phyloP scores from a whole-genome alignment of 2,888 invertebrate species.

The Dasypogon diadema region DNA sequence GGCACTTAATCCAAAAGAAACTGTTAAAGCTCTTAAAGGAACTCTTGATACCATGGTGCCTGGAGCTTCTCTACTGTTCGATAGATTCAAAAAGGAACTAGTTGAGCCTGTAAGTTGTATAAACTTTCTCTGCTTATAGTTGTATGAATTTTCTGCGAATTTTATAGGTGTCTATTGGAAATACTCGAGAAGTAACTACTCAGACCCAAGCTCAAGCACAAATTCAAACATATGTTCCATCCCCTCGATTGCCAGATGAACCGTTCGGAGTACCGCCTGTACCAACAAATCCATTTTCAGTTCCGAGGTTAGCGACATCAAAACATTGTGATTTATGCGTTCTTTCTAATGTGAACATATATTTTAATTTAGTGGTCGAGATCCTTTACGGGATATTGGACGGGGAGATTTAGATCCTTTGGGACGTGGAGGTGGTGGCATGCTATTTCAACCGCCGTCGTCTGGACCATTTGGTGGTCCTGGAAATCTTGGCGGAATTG shows the following conservation, averaged over 20 bases:
- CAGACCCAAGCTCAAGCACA: conserved; percentile 60
- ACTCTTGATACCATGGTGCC: conserved; percentile 76
- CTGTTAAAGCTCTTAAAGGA: conserved; percentile 72
- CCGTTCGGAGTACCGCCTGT: conserved; percentile 61
- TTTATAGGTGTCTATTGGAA: conserved; percentile 63
- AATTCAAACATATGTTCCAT: conserved; percentile 13
- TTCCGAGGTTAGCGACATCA: conserved; percentile 13
- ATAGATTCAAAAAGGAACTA: conserved; percentile 75
- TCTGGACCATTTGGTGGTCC: conserved; percentile 60
- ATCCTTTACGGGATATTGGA: conserved; percentile 72
- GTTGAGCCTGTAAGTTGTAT: conserved; percentile 72
- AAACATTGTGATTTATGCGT: no score
- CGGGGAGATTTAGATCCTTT: conserved; percentile 85
- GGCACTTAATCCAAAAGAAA: conserved; percentile 72
- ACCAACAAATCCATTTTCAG: conserved; percentile 13
- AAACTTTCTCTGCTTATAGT: neutral
- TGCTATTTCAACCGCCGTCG: conserved; percentile 77
- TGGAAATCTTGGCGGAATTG: neutral
- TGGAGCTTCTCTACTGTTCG: conserved; percentile 73
- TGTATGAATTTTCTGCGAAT: neutral
- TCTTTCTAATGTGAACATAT: no score
- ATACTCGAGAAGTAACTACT: conserved; percentile 63
- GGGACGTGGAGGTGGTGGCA: conserved; percentile 76
- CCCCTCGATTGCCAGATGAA: conserved; percentile 56
- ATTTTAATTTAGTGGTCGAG: conserved; percentile 60